Base-by-base conservation (phyloP, 2,113 vertebrate genomes). In the Brachirus orientalis region DNA sequence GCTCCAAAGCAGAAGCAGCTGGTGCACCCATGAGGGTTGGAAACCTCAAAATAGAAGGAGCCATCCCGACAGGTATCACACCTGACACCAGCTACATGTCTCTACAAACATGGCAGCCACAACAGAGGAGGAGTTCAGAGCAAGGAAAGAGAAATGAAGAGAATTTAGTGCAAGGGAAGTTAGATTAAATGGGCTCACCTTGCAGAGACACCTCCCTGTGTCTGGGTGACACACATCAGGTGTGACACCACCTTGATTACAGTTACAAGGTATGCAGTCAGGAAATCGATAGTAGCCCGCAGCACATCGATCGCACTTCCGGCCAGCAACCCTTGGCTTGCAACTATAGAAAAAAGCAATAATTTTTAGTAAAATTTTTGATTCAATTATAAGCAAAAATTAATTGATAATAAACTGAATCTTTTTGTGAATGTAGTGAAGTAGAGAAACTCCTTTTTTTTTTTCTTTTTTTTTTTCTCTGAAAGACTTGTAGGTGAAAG, bases 1-100 rank as follows among this genome's bases (percentile, higher is more conserved):
- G 89, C 93, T 58, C 95, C 94, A 22, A 96, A 99, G 79, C 97
- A 99, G 91, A 98, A 98, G 89, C 97, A 99, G 61, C 78, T 82
- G 17, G 91, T 95, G 65, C 97, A 99, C 38, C 97, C 97, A 0
- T 69, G 89, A 72, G 92, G 92, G 83, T 95, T 95, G 38, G 87
- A 90, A 28, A 92, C 80, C 71, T 98, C 93, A 72, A 98, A 91
- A 82, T 94, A 88, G 92, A 98, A 98, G 1, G 94, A 94, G 53
- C 94, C 95, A 48, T 88, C 83, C 60, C 59, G 89, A 86, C 97
- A 99, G 66, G 70, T 20, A 45, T 94, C 88, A 68, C 97, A 99
- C 51, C 86, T 77, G 43, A 43, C 13, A 18, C 97, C 96, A 77
- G 89, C 93, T 28, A 96, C 93, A 22, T 98, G 96, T 80, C 92